Conservation (phyloP, 2,113 vertebrate genomes). For the Trematocara marginatum region DNA sequence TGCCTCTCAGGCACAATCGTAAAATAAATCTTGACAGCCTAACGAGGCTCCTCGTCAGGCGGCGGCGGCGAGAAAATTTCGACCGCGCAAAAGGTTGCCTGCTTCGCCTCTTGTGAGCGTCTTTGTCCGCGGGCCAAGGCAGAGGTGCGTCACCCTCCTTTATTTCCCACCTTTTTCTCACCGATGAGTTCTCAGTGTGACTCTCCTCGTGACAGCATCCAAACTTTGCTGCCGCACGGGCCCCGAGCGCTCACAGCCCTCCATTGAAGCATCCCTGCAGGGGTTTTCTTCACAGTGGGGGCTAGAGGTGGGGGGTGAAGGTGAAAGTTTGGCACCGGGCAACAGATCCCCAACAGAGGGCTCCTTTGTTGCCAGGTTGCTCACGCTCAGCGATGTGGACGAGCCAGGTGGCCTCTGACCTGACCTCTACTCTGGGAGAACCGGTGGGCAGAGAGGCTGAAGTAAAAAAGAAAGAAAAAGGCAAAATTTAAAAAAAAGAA, state of each 20-base stretch:
- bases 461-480: not conserved
- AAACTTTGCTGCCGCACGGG: slow-evolving; percentile 73
- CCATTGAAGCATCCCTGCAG: slow-evolving; percentile 81
- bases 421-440: slow-evolving; percentile 70
- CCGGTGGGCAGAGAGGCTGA: slow-evolving; percentile 72
- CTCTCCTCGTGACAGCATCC: slow-evolving; percentile 82
- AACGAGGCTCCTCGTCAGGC: not conserved
- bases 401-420: slow-evolving; percentile 86
- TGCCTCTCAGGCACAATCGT: not conserved
- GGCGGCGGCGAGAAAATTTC: not conserved
- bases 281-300: slow-evolving; percentile 68
- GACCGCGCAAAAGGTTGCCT: slow-evolving; percentile 12
- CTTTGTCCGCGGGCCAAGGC: slow-evolving; percentile 65
- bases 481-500: not conserved
- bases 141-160: slow-evolving; percentile 63
- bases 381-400: slow-evolving; percentile 53
- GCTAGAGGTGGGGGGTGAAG: slow-evolving; percentile 45
- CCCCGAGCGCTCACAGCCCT: slow-evolving; percentile 70
- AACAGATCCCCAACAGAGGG: slow-evolving; percentile 65
- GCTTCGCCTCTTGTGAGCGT: not conserved
- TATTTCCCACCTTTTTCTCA: slow-evolving; percentile 40
- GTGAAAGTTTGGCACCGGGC: slow-evolving; percentile 67
- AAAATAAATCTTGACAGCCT: slow-evolving; percentile 25
- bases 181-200: slow-evolving; percentile 78
- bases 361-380: slow-evolving; percentile 82